These are phyloP conservation scores for Heliconius ismenius DNA, from an alignment of 2,888 invertebrate species.

Conservation along the genomic window DNA sequence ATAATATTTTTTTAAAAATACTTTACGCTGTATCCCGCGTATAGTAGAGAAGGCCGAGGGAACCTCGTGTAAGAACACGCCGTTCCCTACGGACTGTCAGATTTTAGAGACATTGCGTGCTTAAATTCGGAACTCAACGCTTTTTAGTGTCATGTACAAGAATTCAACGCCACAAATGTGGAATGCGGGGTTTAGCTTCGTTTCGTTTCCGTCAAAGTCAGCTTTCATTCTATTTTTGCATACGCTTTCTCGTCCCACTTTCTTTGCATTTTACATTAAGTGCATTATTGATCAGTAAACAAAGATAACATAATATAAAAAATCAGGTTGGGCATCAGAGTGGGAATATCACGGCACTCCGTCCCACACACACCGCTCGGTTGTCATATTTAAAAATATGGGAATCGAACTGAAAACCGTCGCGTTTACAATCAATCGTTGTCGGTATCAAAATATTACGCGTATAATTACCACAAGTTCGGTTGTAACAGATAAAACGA, in stretches of 20 bases:
- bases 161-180: background rate
- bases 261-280: constrained; percentile 22
- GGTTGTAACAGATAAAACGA: background rate
- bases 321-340: too few species aligned
- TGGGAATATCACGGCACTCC: too few species aligned
- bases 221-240: constrained; percentile 39
- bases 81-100: background rate
- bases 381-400: background rate
- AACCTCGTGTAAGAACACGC: background rate
- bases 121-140: too few species aligned
- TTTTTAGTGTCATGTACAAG: background rate
- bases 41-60: background rate
- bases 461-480: background rate
- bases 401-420: background rate
- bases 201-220: constrained; percentile 26
- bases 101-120: background rate
- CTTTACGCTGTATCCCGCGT: background rate
- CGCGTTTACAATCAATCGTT: background rate
- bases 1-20: background rate
- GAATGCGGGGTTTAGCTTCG: constrained; percentile 16
- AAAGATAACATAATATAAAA: constrained; percentile 1
- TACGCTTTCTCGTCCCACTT: constrained; percentile 39
- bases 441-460: constrained; percentile 6
- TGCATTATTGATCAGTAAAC: constrained; percentile 19
- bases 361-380: too few species aligned